Evolutionary conservation across 2,888 invertebrate species (phyloP), one percentile per base, ranked within the genome.

Genomic region (Pteria penguin): DNA sequence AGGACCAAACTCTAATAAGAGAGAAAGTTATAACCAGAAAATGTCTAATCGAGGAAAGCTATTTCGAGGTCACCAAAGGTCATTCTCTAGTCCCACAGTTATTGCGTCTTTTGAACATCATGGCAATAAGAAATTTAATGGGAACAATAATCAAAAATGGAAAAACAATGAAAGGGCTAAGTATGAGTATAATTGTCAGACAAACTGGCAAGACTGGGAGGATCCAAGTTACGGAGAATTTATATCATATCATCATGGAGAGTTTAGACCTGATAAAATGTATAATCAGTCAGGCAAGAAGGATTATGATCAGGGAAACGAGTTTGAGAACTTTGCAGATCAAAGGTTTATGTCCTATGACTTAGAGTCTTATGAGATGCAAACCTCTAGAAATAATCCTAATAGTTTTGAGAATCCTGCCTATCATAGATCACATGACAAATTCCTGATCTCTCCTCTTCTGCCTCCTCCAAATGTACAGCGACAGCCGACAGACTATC

Each of bases 61-160:
- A 8, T 4, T 29, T 11, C 33, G 58, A 22, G 33, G 57, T 33
- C 78, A 79, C 27, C 72, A 72, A 31, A 72, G 78, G 61, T 79
- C 78, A 27, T 76, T 45, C 65, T 79, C 78, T 22, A 70, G 69
- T 31, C 78, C 78, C 5, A 33, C 22, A 22, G 8, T 29, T 26
- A 18, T 60, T 4, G 18, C 18, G 18, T 45, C 45, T 8, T 18
- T 18, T 8, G 11, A 45, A 18, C 18, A 58, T 14, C 5, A 63
- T 22, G 18, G 26, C 32, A 32, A 32, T 14, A 36, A 63, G 36
- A 33, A 22, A 4, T n/a, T 36, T n/a, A 24, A 36, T 33, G 36
- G 27, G 52, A 54, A 62, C 2, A 54, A 31, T 24, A 52, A 62
- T 18, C n/a, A 54, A 55, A 4, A 26, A 57, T 18, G n/a, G 58